Base-by-base conservation (phyloP, 2,888 invertebrate species). In the Chrysolina oricalcia region DNA sequence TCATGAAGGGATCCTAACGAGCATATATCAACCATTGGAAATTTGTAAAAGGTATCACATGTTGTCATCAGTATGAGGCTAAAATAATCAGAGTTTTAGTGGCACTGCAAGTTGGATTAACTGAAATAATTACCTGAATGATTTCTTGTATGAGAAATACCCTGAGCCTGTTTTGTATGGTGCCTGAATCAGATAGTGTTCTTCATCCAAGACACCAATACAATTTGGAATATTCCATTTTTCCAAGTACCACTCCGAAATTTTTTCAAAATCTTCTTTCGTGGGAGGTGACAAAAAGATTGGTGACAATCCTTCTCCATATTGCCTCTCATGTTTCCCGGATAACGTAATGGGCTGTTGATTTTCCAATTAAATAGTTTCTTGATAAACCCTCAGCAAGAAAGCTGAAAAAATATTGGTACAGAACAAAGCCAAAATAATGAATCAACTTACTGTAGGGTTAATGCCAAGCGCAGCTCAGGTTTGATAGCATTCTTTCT, bases 121-220 rank as follows among this genome's bases (percentile, higher is more conserved):
- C 59, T 59, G 59, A 17, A 59, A 59, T 59, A 19, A 62, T 62
- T 62, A 62, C 62, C 62, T 62, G 62, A 62, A 62, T 62, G 59
- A 78, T 70, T 79, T 77, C 81, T 87, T 84, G 76, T 85, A 84
- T 77, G 85, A 85, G 73, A 77, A 83, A 74, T 76, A 85, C 67
- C 80, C 72, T 13, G 81, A 80, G 17, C 84, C 84, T n/a, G n/a
- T n/a, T n/a, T n/a, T n/a, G n/a, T n/a, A n/a, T n/a, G n/a, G n/a
- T n/a, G n/a, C n/a, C n/a, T 56, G 79, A 77, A 53, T 84, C 74
- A n/a, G 59, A 15, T n/a, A 84, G 84, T 19, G 76, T 67, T 40
- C 10, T 10, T 10, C 40, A 40, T 40, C 40, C 40, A 40, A 40
- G 40, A 10, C 40, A 40, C 40, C 5, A 40, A 40, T 40, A 40